phyloP scores from a whole-genome alignment of 2,797 vertebrate genomes.

The Nannoperca obscura region DNA sequence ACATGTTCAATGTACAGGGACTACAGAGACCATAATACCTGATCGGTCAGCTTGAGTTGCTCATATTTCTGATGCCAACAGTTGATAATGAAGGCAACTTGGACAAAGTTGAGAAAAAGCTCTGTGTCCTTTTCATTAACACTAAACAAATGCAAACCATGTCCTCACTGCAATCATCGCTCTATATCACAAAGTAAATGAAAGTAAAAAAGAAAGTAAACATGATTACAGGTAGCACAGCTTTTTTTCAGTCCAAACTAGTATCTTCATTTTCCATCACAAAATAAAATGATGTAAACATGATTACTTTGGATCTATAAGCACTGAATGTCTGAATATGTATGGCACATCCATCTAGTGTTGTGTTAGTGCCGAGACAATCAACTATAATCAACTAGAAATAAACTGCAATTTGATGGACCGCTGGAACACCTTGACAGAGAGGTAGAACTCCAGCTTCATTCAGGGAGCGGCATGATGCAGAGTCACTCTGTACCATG shows the following conservation, averaged over 20 bases:
- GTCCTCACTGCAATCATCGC: slow-evolving; percentile 17
- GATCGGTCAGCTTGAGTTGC: background rate
- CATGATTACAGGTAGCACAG: slow-evolving; percentile 1
- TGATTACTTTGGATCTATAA: background rate
- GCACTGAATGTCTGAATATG: background rate
- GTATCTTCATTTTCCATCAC: background rate
- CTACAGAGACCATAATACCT: background rate
- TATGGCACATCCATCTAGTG: background rate
- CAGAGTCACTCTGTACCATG: slow-evolving; percentile 37
- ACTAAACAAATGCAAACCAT: slow-evolving; percentile 15
- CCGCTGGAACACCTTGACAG: slow-evolving; percentile 31
- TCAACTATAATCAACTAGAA: slow-evolving; percentile 23
- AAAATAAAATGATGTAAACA: background rate
- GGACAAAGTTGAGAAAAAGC: background rate
- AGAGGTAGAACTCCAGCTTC: slow-evolving; percentile 28
- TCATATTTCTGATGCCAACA: background rate
- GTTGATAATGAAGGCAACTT: background rate
- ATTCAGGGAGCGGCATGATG: slow-evolving; percentile 15
- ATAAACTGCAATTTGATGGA: slow-evolving; percentile 13
- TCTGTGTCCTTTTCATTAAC: background rate
- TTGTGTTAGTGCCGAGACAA: background rate
- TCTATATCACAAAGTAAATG: slow-evolving; percentile 14
- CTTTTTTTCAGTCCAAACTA: slow-evolving; percentile 1
- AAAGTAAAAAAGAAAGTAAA: slow-evolving; percentile 39
- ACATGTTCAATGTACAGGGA: background rate